These are phyloP conservation scores for Cercopithecus neglectus DNA, from an alignment of 2,797 vertebrate species.

Conservation along the genomic window DNA sequence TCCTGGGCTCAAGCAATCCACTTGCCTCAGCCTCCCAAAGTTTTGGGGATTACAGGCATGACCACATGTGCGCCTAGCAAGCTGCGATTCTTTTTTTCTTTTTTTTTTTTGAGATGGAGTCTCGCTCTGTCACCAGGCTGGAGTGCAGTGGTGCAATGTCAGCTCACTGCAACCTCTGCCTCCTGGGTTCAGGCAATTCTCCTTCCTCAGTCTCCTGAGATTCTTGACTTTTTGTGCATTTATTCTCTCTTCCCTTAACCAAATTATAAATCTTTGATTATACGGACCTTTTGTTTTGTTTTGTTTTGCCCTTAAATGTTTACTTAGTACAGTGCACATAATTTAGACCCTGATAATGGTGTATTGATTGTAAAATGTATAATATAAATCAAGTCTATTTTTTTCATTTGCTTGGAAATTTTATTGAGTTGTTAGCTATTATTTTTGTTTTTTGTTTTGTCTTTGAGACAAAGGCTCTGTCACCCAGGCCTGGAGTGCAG, in stretches of 20 bases:
- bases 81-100: too few relatives aligned
- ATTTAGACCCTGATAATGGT: constrained; percentile 32
- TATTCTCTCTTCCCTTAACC: neutral
- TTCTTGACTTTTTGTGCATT: neutral
- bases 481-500: neutral
- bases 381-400: neutral
- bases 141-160: too few relatives aligned
- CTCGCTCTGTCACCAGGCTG: too few relatives aligned
- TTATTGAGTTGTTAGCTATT: neutral
- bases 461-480: neutral
- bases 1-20: too few relatives aligned
- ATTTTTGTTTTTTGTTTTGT: neutral
- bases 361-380: neutral
- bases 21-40: too few relatives aligned
- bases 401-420: constrained; percentile 32
- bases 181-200: too few relatives aligned
- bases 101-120: too few relatives aligned
- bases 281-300: neutral
- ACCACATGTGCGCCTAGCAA: too few relatives aligned
- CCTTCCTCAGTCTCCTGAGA: neutral
- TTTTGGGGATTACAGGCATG: too few relatives aligned
- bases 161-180: too few relatives aligned
- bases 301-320: neutral
- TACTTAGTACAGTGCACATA: neutral
- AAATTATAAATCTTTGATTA: neutral